These are phyloP conservation scores for Ctena decussata DNA, from an alignment of 2,888 invertebrate genomes.

Conservation along the genomic window DNA sequence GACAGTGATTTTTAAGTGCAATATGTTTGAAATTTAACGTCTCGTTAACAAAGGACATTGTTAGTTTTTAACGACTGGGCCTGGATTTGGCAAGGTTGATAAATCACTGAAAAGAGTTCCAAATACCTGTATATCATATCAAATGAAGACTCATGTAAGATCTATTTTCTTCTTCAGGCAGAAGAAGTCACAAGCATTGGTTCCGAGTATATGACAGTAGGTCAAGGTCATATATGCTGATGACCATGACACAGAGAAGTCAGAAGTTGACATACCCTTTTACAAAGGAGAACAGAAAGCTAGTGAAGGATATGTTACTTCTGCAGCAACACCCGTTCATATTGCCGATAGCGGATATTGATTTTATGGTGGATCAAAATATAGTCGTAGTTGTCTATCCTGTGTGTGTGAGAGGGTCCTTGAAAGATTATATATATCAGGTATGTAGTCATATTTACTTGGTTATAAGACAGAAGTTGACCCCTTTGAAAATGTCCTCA, in stretches of 20 bases:
- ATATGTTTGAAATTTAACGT: no score
- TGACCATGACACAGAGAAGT: conserved; percentile 90
- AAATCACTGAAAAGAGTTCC: no score
- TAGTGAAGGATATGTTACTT: conserved; percentile 93
- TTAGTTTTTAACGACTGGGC: no score
- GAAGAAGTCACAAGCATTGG: conserved; percentile 95
- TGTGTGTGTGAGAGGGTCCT: conserved; percentile 93
- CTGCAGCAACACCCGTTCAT: conserved; percentile 94
- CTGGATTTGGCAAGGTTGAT: no score
- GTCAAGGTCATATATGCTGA: conserved; percentile 92
- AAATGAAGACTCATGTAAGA: no score
- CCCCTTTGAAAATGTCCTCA: no score
- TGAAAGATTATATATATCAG: conserved; percentile 96
- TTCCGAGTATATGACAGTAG: conserved; percentile 95
- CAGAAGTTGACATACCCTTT: conserved; percentile 90
- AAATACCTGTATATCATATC: no score
- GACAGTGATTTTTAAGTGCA: no score
- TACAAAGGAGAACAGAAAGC: conserved; percentile 90
- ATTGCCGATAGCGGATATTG: conserved; percentile 95
- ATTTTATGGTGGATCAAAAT: conserved; percentile 89
- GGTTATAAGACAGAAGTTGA: no score
- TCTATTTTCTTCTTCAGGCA: conserved; percentile 88
- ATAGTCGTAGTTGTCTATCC: conserved; percentile 93
- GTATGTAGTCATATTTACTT: conserved; percentile 89
- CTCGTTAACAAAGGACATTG: no score